Conservation (phyloP, 2,797 vertebrate genomes). For the Apogon hyalosoma region DNA sequence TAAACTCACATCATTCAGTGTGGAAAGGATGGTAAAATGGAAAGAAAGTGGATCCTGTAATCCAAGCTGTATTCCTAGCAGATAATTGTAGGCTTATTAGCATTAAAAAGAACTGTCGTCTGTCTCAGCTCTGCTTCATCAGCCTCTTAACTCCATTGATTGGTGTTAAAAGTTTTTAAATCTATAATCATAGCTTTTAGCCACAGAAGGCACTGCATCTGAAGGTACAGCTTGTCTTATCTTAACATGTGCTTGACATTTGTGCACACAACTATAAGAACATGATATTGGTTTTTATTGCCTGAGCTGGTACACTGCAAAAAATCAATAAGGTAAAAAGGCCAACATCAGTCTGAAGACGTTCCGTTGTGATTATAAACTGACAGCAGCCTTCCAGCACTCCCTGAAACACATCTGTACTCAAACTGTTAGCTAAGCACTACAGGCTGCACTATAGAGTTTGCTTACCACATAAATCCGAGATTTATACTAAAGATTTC, state of each 20-base stretch:
- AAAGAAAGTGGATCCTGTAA: not conserved
- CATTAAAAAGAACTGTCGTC: too few relatives aligned
- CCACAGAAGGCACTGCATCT: too few relatives aligned
- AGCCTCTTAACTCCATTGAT: not conserved
- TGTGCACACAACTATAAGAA: constrained; percentile 11
- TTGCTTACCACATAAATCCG: constrained; percentile 47
- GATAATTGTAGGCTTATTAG: not conserved
- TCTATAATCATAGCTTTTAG: too few relatives aligned
- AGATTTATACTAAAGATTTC: constrained; percentile 52
- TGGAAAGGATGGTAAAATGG: constrained; percentile 7
- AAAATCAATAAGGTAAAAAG: constrained; percentile 52
- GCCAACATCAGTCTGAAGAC: constrained; percentile 56
- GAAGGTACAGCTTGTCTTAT: too few relatives aligned
- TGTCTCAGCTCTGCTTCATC: not conserved
- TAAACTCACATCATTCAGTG: not conserved
- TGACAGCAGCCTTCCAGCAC: constrained; percentile 41
- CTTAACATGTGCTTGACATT: constrained; percentile 39
- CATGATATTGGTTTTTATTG: constrained; percentile 22
- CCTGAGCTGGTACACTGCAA: constrained; percentile 14
- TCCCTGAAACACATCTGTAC: constrained; percentile 54
- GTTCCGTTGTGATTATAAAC: constrained; percentile 29
- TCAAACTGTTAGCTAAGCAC: constrained; percentile 32
- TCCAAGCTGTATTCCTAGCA: not conserved
- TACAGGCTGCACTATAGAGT: constrained; percentile 29
- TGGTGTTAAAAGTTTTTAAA: not conserved